phyloP scores from a whole-genome alignment of 2,888 invertebrate genomes.

The Macrosoma leucophasiata region DNA sequence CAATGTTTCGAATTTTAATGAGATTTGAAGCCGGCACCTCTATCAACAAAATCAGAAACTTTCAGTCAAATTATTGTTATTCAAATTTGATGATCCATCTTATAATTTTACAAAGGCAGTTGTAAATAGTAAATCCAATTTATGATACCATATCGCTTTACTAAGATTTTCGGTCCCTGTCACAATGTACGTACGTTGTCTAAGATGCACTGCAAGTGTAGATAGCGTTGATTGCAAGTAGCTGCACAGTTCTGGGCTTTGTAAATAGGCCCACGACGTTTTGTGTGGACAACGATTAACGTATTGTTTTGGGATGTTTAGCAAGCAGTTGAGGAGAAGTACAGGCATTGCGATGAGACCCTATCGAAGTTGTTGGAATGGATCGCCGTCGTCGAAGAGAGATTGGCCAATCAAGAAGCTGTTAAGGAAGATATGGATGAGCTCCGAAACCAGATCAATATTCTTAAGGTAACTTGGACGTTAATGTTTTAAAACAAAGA shows the following conservation, averaged over 20 bases:
- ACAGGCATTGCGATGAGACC: slow-evolving; percentile 92
- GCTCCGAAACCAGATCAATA: slow-evolving; percentile 91
- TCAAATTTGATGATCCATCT: no score
- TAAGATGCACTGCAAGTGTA: slow-evolving; percentile 25
- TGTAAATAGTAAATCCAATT: no score
- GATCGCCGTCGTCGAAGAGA: slow-evolving; percentile 89
- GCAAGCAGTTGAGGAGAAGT: slow-evolving; percentile 97
- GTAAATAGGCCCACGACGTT: slow-evolving; percentile 14
- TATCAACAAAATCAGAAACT: no score
- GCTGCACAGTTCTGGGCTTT: slow-evolving; percentile 5
- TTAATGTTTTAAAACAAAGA: no score
- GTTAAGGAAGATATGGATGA: slow-evolving; percentile 91
- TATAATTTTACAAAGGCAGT: no score
- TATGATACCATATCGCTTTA: no score
- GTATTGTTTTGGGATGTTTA: slow-evolving; percentile 56
- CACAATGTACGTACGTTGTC: slow-evolving; percentile 13
- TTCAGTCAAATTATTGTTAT: no score
- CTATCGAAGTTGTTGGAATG: slow-evolving; percentile 89
- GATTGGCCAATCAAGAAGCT: slow-evolving; percentile 89
- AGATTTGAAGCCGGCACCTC: no score
- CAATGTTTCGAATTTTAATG: no score
- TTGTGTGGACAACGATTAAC: slow-evolving; percentile 25
- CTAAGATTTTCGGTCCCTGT: no score
- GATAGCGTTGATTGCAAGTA: slow-evolving; percentile 35
- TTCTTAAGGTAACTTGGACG: slow-evolving; percentile 91